These are phyloP conservation scores for Oceanodroma tethys DNA, from an alignment of 2,113 vertebrate genomes.

Conservation along the genomic window DNA sequence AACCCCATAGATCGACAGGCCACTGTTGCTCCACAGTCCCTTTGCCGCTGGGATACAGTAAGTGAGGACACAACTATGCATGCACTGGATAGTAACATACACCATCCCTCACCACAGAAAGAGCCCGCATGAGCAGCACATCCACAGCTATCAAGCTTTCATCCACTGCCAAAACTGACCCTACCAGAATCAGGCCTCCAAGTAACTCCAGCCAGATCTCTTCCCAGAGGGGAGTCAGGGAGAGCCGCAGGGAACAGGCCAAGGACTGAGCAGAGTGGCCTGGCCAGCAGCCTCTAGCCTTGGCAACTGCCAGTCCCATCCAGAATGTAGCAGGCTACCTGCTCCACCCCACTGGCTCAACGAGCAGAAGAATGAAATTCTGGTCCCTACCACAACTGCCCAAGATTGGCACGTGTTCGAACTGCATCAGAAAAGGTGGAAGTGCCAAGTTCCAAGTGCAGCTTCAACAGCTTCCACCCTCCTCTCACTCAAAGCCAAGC, in stretches of 20 bases:
- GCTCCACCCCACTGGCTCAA: not conserved
- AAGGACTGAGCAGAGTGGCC: not conserved
- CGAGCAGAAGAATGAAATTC: not conserved
- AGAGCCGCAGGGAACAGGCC: not conserved
- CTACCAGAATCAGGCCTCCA: not conserved
- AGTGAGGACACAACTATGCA: not conserved
- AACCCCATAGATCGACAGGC: not conserved
- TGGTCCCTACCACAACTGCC: not conserved
- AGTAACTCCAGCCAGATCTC: not conserved
- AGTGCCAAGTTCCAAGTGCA: not conserved
- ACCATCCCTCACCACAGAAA: not conserved
- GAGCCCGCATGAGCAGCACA: not conserved
- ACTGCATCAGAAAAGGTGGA: not conserved
- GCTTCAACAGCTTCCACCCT: not conserved
- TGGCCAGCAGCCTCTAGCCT: not conserved
- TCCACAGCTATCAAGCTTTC: not conserved
- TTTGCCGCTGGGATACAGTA: not conserved
- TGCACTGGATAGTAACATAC: fast-evolving
- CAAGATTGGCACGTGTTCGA: fast-evolving
- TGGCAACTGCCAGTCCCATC: not conserved
- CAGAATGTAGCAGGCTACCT: not conserved
- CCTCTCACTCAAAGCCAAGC: not conserved
- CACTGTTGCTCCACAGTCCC: not conserved
- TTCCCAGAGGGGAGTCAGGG: not conserved
- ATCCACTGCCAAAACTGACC: not conserved